A percentile compares a stretch with the other conserved stretches of the same genome.
phyloP scores from a whole-genome alignment of 2,888 invertebrate genomes.

The Epirrhoe alternata region DNA sequence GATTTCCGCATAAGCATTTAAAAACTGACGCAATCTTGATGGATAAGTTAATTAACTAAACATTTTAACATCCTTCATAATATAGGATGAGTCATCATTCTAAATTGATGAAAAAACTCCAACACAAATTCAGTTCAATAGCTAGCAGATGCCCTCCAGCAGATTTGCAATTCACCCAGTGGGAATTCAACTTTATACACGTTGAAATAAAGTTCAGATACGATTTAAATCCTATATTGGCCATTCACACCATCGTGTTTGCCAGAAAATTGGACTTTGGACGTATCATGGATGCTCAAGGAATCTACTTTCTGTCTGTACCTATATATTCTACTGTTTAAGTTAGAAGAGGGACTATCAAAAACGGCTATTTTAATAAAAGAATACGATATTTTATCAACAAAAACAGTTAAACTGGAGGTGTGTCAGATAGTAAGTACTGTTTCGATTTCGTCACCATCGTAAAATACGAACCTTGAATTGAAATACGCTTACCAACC shows the following conservation, averaged over 20 bases:
- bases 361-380: background rate
- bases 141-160: background rate
- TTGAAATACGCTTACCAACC: conserved; percentile 10
- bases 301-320: background rate
- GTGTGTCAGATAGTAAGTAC: conserved; percentile 34
- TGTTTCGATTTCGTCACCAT: conserved; percentile 19
- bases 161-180: background rate
- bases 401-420: conserved; percentile 26
- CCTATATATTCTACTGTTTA: background rate
- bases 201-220: conserved; percentile 23
- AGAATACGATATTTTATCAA: background rate
- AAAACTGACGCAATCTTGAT: background rate
- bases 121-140: too few relatives aligned
- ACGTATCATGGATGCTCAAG: conserved; percentile 22
- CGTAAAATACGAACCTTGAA: conserved; percentile 16
- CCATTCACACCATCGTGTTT: conserved; percentile 14
- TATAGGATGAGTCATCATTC: too few relatives aligned
- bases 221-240: conserved; percentile 13
- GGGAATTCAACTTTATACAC: conserved; percentile 15
- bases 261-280: conserved; percentile 37
- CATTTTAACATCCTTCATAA: too few relatives aligned
- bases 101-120: too few relatives aligned
- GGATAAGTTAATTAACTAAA: too few relatives aligned
- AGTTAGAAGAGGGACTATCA: background rate
- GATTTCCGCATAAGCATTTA: background rate